Conservation (phyloP, 2,113 vertebrate species). For the Prunella himalayana region DNA sequence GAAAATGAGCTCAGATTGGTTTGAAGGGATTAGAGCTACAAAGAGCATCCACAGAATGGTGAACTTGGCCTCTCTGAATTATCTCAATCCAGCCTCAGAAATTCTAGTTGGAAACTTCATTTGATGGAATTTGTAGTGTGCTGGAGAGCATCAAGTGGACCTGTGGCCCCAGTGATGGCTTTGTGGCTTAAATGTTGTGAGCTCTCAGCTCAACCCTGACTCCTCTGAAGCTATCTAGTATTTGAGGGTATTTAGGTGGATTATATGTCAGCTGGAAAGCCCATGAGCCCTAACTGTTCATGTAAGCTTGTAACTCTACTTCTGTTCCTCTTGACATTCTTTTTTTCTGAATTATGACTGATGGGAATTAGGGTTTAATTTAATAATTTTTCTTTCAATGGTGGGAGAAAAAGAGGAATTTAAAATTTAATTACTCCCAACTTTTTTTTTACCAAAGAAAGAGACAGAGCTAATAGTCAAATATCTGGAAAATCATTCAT, state of each 20-base stretch:
- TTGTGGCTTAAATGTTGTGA: constrained; percentile 41
- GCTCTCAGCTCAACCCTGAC: constrained; percentile 7
- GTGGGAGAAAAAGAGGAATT: background rate
- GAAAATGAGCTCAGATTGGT: constrained; percentile 35
- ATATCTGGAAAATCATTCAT: background rate
- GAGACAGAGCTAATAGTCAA: background rate
- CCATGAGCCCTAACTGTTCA: background rate
- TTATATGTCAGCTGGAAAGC: constrained; percentile 34
- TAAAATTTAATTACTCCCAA: background rate
- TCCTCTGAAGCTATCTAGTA: background rate
- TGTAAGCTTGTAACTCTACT: constrained; percentile 1
- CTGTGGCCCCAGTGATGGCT: background rate
- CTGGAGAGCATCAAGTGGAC: background rate
- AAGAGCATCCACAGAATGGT: background rate
- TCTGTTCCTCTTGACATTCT: background rate
- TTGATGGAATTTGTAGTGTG: background rate
- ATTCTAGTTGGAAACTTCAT: background rate
- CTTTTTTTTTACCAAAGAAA: background rate
- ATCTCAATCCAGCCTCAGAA: background rate
- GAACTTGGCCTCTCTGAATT: background rate
- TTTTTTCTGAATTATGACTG: background rate
- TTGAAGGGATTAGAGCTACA: constrained; percentile 34
- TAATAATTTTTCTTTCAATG: background rate
- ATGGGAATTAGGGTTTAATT: background rate
- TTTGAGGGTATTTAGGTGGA: constrained; percentile 25